Conservation (phyloP, 2,888 invertebrate species). For the Epicampocera succincta region DNA sequence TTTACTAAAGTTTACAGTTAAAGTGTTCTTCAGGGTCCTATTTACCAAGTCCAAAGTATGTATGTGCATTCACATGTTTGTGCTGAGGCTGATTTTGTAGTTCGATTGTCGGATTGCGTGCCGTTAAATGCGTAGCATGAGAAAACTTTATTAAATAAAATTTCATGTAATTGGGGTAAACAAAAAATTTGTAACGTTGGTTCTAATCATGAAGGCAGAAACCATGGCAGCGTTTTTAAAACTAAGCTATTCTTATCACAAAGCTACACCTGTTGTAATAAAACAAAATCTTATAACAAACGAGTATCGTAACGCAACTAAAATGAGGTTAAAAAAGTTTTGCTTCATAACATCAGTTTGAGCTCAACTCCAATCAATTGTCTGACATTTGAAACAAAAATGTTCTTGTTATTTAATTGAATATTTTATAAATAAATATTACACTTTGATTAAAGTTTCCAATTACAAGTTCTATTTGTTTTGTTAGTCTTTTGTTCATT, state of each 20-base stretch:
- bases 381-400: not conserved
- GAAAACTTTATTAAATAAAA: slow-evolving; percentile 49
- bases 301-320: not conserved
- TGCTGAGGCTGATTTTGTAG: slow-evolving; percentile 3
- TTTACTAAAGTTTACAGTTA: too few species aligned
- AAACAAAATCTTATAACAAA: not conserved
- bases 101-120: slow-evolving; percentile 38
- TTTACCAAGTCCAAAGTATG: too few species aligned
- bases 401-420: slow-evolving; percentile 33
- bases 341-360: too few species aligned
- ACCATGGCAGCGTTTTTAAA: slow-evolving; percentile 7
- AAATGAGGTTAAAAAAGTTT: not conserved
- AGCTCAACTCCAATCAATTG: not conserved
- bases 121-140: slow-evolving; percentile 53
- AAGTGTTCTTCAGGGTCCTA: too few species aligned
- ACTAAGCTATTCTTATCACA: slow-evolving; percentile 45
- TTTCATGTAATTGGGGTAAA: slow-evolving; percentile 57
- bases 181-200: slow-evolving; percentile 10
- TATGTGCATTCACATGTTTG: not conserved
- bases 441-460: slow-evolving; percentile 26
- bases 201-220: slow-evolving; percentile 27
- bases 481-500: slow-evolving; percentile 22
- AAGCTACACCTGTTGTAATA: slow-evolving; percentile 29
- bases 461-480: slow-evolving; percentile 49
- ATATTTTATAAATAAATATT: slow-evolving; percentile 51